Base-by-base conservation (phyloP, 2,888 invertebrate species). In the Carterocephalus palaemon region DNA sequence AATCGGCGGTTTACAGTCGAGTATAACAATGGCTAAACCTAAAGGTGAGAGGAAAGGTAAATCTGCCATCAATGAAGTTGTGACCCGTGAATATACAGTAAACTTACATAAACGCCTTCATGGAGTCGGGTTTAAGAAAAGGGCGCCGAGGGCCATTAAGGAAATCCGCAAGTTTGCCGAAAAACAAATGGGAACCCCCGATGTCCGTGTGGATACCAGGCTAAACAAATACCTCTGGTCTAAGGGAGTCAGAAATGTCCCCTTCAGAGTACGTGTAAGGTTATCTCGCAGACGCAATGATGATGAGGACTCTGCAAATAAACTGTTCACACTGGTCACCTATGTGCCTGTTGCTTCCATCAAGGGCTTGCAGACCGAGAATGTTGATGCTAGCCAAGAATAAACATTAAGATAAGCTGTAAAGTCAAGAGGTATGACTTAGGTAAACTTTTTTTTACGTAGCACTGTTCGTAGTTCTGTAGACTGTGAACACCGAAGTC, bases 191-290 rank as follows among this genome's bases (percentile, higher is more conserved):
- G 98, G 98, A 60, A 99, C 99, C 51, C 94, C 93, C 47, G 99
- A 99, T 89, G 98, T 99, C 34, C 91, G 99, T 76, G 94, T 99
- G 64, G 99, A 99, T 82, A 98, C 98, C 54, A 92, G 97, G 64
- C 89, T 99, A 55, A 99, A 99, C 90, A 99, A 99, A 88, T 97
- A 95, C 87, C 90, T 99, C 57, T 99, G 99, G 99, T 97, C 97
- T 38, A 96, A 98, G 88, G 99, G 99, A 79, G 94, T 99, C 80
- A 96, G 99, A 88, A 98, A 98, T 86, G 99, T 99, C 52, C 99
- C 99, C 56, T 98, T 95, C 93, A 92, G 99, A 56, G 93, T 99
- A 36, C 93, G 99, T 52, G 98, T 99, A 32, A 93, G 99, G 70
- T 89, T 99, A 56, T 96, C 98, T 49, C 93, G 99, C 67, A 93